Conservation (phyloP, 2,888 invertebrate species). For the Epirrhoe alternata region DNA sequence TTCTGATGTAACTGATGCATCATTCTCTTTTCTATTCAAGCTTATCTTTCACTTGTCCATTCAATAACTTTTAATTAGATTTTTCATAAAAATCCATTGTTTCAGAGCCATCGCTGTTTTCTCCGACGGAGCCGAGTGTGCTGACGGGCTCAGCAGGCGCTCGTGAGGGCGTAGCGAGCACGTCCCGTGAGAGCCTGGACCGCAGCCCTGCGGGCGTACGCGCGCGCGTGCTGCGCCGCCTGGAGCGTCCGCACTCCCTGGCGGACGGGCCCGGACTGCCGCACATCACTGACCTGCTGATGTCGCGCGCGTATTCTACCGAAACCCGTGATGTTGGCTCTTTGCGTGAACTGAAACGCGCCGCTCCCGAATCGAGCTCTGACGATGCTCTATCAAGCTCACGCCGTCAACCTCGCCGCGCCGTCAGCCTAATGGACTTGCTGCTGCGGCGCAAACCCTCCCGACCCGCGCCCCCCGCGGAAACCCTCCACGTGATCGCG, state of each 20-base stretch:
- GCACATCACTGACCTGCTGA: constrained; percentile 56
- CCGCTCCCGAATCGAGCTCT: constrained; percentile 43
- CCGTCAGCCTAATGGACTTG: constrained; percentile 61
- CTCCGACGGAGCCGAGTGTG: neutral
- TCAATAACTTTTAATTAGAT: too few species aligned
- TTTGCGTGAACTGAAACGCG: constrained; percentile 49
- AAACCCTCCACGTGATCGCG: constrained; percentile 63
- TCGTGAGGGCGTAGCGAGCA: neutral
- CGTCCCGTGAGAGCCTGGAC: constrained; percentile 64
- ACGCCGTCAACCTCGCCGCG: constrained; percentile 46
- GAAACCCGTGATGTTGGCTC: constrained; percentile 48
- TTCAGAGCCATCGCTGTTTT: neutral
- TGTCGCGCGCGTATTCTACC: constrained; percentile 61
- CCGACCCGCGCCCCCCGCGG: constrained; percentile 33
- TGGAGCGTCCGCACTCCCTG: constrained; percentile 69
- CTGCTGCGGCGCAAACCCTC: constrained; percentile 53
- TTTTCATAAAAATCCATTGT: too few species aligned
- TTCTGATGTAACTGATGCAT: too few species aligned
- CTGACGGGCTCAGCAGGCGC: neutral
- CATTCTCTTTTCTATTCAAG: too few species aligned
- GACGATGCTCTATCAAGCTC: constrained; percentile 54
- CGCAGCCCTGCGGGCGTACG: constrained; percentile 61
- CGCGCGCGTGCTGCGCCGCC: constrained; percentile 59
- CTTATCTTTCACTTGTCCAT: too few species aligned
- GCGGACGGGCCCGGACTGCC: constrained; percentile 61